Evolutionary conservation across 2,888 invertebrate species (phyloP).

Genomic region (Strigamia maritima): DNA sequence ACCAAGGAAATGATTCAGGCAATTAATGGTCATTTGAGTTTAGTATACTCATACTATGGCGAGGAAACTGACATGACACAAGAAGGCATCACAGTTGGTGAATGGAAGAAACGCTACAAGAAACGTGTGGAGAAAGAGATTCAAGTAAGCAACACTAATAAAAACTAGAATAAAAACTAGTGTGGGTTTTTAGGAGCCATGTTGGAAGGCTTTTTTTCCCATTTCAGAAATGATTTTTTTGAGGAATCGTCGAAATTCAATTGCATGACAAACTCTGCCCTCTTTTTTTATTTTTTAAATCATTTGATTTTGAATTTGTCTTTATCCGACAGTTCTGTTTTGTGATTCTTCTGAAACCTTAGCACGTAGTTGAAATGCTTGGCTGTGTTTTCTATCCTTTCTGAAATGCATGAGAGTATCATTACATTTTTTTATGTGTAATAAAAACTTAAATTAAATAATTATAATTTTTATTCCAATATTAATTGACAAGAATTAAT

Average conservation of each 20-base stretch:
- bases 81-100: slow-evolving; percentile 61
- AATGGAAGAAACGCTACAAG: slow-evolving; percentile 61
- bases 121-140: slow-evolving; percentile 39
- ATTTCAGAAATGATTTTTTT: background rate
- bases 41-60: slow-evolving; percentile 67
- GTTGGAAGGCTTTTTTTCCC: background rate
- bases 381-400: background rate
- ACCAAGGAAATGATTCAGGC: slow-evolving; percentile 64
- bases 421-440: background rate
- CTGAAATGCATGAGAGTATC: background rate
- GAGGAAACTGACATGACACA: slow-evolving; percentile 61
- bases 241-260: background rate
- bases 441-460: background rate
- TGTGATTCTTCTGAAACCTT: slow-evolving; percentile 32
- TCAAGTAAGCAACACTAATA: slow-evolving; percentile 27
- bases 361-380: slow-evolving; percentile 25
- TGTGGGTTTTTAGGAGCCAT: background rate
- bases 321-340: background rate
- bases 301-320: background rate
- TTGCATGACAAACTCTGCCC: background rate
- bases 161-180: background rate
- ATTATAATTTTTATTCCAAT: background rate
- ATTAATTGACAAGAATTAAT: background rate
- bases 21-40: slow-evolving; percentile 68
- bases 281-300: background rate